Conservation (phyloP, 1,140 invertebrate species). For the Drosophila nikananu region DNA sequence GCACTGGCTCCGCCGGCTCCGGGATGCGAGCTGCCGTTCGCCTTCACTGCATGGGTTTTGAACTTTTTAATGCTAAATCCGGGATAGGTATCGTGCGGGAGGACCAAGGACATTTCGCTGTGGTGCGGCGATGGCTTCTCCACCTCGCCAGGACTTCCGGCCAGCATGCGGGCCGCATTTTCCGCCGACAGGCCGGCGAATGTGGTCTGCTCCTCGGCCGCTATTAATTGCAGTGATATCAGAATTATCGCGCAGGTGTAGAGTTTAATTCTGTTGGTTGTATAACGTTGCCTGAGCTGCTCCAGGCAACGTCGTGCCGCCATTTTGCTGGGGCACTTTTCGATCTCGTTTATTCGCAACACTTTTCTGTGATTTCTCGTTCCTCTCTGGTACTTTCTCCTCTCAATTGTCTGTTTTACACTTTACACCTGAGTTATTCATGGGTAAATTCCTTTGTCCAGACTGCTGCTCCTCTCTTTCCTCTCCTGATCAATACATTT, state of each 20-base stretch:
- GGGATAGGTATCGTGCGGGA: conserved; percentile 93
- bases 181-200: conserved; percentile 69
- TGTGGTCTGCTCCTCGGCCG: conserved; percentile 39
- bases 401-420: conserved; percentile 56
- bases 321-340: conserved; percentile 72
- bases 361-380: background rate
- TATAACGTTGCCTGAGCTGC: conserved; percentile 53
- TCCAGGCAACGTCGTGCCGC: conserved; percentile 76
- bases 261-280: conserved; percentile 41
- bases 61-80: conserved; percentile 94
- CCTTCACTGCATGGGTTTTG: conserved; percentile 72
- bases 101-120: conserved; percentile 86
- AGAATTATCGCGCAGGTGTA: conserved; percentile 46
- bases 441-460: conserved; percentile 36
- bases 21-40: conserved; percentile 28
- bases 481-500: conserved; percentile 37
- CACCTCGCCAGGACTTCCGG: conserved; percentile 67
- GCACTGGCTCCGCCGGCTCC: conserved; percentile 30
- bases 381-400: background rate
- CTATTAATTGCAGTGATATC: conserved; percentile 22
- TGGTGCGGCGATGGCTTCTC: conserved; percentile 44
- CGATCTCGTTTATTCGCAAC: conserved; percentile 18
- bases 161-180: conserved; percentile 80
- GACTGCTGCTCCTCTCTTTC: background rate
- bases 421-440: conserved; percentile 54